phyloP scores from a whole-genome alignment of 2,797 vertebrate species.

The Thunnus albacares region DNA sequence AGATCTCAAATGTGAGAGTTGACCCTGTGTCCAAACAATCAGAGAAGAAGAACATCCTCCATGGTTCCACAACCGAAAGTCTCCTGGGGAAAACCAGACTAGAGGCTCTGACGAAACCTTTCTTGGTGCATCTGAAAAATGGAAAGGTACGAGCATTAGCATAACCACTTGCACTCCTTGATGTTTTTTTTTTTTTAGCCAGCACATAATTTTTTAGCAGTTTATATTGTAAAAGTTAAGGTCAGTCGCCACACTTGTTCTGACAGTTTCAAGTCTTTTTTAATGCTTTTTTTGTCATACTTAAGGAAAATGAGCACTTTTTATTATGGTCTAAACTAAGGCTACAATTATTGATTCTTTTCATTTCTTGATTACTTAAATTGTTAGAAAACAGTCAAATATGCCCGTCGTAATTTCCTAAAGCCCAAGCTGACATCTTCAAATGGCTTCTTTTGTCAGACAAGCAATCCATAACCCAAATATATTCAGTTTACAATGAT shows the following conservation, averaged over 20 bases:
- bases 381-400: too few species aligned
- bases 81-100: constrained; percentile 88
- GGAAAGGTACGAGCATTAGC: constrained; percentile 90
- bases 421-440: too few species aligned
- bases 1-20: constrained; percentile 92
- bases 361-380: too few species aligned
- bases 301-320: not conserved
- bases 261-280: not conserved
- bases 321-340: too few species aligned
- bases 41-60: constrained; percentile 89
- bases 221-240: not conserved
- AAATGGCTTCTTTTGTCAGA: too few species aligned
- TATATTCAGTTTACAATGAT: too few species aligned
- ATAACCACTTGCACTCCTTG: not conserved
- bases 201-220: not conserved
- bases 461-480: too few species aligned
- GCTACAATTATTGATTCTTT: too few species aligned
- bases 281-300: not conserved
- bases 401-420: too few species aligned
- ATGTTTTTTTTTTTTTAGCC: not conserved
- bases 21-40: constrained; percentile 85
- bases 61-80: constrained; percentile 85
- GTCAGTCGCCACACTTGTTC: not conserved
- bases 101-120: constrained; percentile 89
- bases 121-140: constrained; percentile 90